phyloP scores from a whole-genome alignment of 2,113 vertebrate species.

The Chlorodrepanis virens region DNA sequence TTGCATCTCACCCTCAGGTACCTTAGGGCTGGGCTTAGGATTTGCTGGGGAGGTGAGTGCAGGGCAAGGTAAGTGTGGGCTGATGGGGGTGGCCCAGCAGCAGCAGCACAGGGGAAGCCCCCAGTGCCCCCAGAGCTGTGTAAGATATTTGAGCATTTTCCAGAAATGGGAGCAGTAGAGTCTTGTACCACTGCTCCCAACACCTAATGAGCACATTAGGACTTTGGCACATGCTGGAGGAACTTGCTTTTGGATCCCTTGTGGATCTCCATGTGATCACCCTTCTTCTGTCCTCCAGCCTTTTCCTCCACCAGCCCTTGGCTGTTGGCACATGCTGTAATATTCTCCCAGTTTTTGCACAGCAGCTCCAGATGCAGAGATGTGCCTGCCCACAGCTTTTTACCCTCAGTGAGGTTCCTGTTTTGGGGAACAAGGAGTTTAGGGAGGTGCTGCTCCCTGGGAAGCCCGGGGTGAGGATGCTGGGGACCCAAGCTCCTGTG shows the following conservation, averaged over 20 bases:
- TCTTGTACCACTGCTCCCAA: not conserved
- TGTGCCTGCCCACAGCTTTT: not conserved
- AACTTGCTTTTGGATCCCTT: not conserved
- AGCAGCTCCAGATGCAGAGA: not conserved
- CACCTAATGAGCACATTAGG: not conserved
- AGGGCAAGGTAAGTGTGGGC: not conserved
- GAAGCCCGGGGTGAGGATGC: not conserved
- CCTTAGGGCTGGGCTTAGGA: rapidly evolving
- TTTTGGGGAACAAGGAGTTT: not conserved
- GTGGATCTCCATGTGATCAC: rapidly evolving
- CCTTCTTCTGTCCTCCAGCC: not conserved
- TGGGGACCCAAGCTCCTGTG: not conserved
- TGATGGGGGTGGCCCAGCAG: not conserved
- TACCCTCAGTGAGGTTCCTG: not conserved
- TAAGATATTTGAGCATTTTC: rapidly evolving
- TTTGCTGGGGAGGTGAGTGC: not conserved
- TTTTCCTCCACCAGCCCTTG: not conserved
- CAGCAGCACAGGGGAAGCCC: not conserved
- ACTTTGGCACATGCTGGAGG: not conserved
- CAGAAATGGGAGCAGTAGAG: not conserved
- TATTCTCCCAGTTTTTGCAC: not conserved
- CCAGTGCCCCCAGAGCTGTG: not conserved
- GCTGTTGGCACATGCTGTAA: not conserved
- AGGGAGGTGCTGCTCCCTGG: not conserved
- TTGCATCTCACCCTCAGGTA: not conserved